Base-by-base conservation (phyloP, 2,113 vertebrate genomes). In the Aphyosemion australe region DNA sequence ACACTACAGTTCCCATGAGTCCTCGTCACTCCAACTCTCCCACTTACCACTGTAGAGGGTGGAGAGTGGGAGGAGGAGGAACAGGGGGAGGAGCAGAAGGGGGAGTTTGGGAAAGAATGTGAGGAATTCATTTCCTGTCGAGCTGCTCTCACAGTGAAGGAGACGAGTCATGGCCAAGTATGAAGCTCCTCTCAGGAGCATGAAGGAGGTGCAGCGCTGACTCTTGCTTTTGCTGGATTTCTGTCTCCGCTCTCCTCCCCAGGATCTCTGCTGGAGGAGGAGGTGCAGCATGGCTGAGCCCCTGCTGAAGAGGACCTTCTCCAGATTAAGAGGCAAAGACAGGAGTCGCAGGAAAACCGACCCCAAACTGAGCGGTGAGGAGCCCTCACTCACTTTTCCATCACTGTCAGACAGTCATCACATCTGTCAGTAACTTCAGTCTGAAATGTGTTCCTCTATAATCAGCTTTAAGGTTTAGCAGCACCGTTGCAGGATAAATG, bases 71-170 rank as follows among this genome's bases (percentile, higher is more conserved):
- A 65, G 79, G 78, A 76, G 71, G 61, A 76, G 71, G 61, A 74
- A 32, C 2, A 20, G 51, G 34, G 52, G 34, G 34, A 37, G 34
- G 34, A 37, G 69, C 13, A 15, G 61, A 19, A 49, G 74, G 61
- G 82, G 83, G 69, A 73, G 72, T 75, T 86, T 87, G 85, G 87
- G 83, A 87, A 89, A 89, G 85, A 89, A 87, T 87, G 85, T 56
- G 41, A 59, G 68, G 87, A 89, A 89, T 89, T 86, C 69, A 84
- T 87, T 87, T 89, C 87, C 87, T 89, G 87, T 83, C 48, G 77
- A 70, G 67, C 76, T 72, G 68, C 79, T 80, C 68, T 72, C 49
- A 52, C 59, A 64, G 62, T 42, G 48, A 60, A 39, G 56, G 63
- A 74, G 67, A 21, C 42, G 34, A 81, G 82, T 63, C 57, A 66